Percentiles rank a stretch among this genome's conserved stretches.
phyloP scores from a whole-genome alignment of 2,113 vertebrate genomes.

The Gavia stellata region DNA sequence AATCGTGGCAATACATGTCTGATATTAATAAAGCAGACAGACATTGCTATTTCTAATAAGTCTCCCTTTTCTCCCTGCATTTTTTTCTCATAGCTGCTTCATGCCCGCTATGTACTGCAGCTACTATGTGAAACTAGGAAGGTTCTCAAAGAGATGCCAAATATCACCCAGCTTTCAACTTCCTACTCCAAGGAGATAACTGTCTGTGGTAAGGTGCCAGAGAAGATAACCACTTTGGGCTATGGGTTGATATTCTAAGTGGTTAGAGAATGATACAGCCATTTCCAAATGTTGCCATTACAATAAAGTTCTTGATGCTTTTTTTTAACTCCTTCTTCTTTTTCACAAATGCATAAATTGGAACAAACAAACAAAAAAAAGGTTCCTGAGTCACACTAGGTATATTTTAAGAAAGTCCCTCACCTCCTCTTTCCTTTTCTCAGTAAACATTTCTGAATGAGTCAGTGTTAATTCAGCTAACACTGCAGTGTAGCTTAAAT shows the following conservation, averaged over 20 bases:
- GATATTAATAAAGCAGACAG: background rate
- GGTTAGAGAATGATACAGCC: background rate
- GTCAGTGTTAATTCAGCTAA: constrained; percentile 30
- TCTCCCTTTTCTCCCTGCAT: background rate
- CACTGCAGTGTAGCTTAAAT: constrained; percentile 11
- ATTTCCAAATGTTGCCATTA: background rate
- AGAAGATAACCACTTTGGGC: background rate
- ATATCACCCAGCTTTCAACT: constrained; percentile 83
- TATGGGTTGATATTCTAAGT: background rate
- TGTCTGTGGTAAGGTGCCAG: constrained; percentile 78
- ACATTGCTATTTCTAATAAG: background rate
- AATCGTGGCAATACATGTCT: background rate
- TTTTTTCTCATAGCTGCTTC: constrained; percentile 77
- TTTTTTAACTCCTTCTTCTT: background rate
- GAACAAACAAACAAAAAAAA: constrained; percentile 20
- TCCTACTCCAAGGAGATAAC: constrained; percentile 87
- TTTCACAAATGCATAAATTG: background rate
- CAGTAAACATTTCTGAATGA: constrained; percentile 61
- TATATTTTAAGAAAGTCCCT: constrained; percentile 45
- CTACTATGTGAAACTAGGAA: constrained; percentile 86
- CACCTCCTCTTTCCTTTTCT: constrained; percentile 52
- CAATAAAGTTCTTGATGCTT: background rate
- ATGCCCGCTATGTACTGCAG: constrained; percentile 87
- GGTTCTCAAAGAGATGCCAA: constrained; percentile 87
- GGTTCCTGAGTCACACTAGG: constrained; percentile 47